Evolutionary conservation across 1,140 invertebrate species (phyloP).

Genomic region (Sesamia nonagrioides): DNA sequence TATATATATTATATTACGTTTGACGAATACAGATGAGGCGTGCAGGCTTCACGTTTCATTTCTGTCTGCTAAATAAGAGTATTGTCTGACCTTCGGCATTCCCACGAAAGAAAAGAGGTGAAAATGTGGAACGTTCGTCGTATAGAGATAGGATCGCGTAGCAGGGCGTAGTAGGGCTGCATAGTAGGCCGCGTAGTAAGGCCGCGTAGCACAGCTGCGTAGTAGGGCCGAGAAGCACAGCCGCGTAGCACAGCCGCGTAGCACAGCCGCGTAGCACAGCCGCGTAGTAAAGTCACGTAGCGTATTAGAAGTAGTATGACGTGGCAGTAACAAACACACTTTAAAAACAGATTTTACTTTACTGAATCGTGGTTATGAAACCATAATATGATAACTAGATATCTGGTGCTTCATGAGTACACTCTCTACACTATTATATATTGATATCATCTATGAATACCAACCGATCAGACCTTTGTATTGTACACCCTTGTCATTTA

Average conservation of each 20-base stretch:
- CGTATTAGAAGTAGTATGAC: neutral
- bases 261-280: too few species aligned
- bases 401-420: too few species aligned
- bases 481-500: neutral
- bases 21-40: conserved; percentile 9
- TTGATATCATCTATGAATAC: neutral
- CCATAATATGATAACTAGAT: too few species aligned
- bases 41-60: conserved; percentile 9
- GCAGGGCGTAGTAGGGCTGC: too few species aligned
- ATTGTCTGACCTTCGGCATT: neutral
- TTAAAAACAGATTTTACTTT: too few species aligned
- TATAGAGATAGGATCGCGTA: too few species aligned
- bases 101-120: neutral
- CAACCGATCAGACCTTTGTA: neutral
- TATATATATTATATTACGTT: neutral
- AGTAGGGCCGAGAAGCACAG: too few species aligned
- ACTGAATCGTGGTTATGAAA: too few species aligned
- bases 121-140: conserved; percentile 1
- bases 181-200: neutral
- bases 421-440: too few species aligned
- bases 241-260: too few species aligned
- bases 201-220: too few species aligned
- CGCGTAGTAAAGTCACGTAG: too few species aligned
- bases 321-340: neutral
- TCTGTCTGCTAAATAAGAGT: conserved; percentile 5